Evolutionary conservation across 2,113 vertebrate species (phyloP).

Genomic region (Cebus imitator): DNA sequence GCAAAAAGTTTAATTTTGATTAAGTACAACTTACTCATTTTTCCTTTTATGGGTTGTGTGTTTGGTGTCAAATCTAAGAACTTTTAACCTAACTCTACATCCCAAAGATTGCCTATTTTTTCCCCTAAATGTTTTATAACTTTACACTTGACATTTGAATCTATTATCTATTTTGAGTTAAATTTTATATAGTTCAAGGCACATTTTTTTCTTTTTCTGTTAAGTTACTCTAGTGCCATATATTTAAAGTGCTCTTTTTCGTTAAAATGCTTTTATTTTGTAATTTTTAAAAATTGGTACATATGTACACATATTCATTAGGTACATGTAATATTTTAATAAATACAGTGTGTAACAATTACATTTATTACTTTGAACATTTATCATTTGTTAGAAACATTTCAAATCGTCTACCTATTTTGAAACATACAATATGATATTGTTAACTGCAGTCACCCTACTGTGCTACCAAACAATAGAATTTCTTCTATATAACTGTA

Average conservation of each 20-base stretch:
- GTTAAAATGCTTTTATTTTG: neutral
- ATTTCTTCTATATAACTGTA: neutral
- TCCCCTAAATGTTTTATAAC: neutral
- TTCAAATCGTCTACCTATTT: neutral
- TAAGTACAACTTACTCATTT: neutral
- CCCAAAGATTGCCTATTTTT: neutral
- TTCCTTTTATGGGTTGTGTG: neutral
- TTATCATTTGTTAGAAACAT: neutral
- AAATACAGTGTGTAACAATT: neutral
- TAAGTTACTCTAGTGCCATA: neutral
- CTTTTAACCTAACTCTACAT: too few species aligned
- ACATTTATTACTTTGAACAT: neutral
- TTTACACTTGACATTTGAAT: neutral
- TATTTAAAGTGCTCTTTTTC: neutral
- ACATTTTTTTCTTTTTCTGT: neutral
- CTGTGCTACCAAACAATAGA: neutral
- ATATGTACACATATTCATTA: neutral
- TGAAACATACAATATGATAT: neutral
- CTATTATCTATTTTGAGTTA: neutral
- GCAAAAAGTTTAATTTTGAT: neutral
- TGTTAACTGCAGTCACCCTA: neutral
- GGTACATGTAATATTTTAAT: neutral
- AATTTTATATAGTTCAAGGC: neutral
- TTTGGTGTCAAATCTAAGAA: neutral
- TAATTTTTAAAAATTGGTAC: neutral